Evolutionary conservation across 2,113 vertebrate genomes (phyloP).

Genomic region (Salvelinus alpinus): DNA sequence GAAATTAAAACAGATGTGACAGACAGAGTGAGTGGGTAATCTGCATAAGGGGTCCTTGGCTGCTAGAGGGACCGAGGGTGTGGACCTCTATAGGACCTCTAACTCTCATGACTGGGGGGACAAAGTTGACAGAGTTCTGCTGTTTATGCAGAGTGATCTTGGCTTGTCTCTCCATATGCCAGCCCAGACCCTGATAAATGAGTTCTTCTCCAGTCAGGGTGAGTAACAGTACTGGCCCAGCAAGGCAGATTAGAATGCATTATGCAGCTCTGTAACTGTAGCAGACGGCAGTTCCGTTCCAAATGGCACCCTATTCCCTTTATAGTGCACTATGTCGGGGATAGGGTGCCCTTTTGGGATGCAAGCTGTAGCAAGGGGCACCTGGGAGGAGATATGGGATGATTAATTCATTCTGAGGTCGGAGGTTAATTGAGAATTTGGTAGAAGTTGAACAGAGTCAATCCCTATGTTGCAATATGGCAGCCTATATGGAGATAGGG

Average conservation of each 20-base stretch:
- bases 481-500: too few species aligned
- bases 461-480: too few species aligned
- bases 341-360: too few species aligned
- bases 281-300: too few species aligned
- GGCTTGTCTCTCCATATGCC: background rate
- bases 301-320: too few species aligned
- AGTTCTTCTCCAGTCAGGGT: constrained; percentile 26
- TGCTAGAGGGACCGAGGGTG: constrained; percentile 14
- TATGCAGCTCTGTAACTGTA: constrained; percentile 16
- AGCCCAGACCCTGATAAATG: constrained; percentile 36
- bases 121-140: background rate
- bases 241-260: constrained; percentile 30
- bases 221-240: constrained; percentile 1
- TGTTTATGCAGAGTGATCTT: constrained; percentile 29
- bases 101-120: background rate
- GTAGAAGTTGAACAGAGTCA: too few species aligned
- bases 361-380: too few species aligned
- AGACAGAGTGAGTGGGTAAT: background rate
- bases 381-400: too few species aligned
- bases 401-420: too few species aligned
- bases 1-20: constrained; percentile 35
- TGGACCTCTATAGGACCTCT: too few species aligned
- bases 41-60: constrained; percentile 16
- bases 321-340: too few species aligned
- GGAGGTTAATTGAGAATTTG: too few species aligned